Base-by-base conservation (phyloP, 2,113 vertebrate genomes). In the Falco punctatus region DNA sequence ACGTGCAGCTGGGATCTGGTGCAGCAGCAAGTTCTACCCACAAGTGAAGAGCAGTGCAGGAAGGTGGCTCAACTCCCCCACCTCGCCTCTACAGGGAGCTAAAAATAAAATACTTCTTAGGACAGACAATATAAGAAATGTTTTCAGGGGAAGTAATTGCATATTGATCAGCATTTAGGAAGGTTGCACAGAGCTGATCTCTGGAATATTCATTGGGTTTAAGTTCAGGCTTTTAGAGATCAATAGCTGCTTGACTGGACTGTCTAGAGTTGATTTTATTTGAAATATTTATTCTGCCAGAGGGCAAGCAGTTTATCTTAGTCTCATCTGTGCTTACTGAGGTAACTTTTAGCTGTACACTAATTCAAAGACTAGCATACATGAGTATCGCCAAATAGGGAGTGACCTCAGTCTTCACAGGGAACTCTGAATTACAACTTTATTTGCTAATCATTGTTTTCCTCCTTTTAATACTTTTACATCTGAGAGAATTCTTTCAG, bases 251-350 rank as follows among this genome's bases (percentile, higher is more conserved):
- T 98, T 97, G 97, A 97, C 97, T 96, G 97, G 96, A 95, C 97
- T 97, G 98, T 98, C 97, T 96, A 49, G 81, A 95, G 97, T 96
- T 98, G 98, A 98, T 97, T 98, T 98, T 98, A 98, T 97, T 97
- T 98, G 98, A 98, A 98, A 98, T 98, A 98, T 98, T 98, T 98
- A 98, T 98, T 97, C 98, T 98, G 96, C 96, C n/a, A 0, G 96
- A 98, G 96, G 97, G 96, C 93, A 98, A 95, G 98, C 65, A 97
- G 96, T 98, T 98, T 98, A 95, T 98, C 97, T 98, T 96, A 94
- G 97, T 98, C 97, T 98, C 96, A 97, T 97, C 97, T 94, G 64
- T 88, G 86, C 96, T 96, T 96, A 97, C 83, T 59, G 61, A 96
- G 86, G 69, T 85, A 97, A 97, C 94, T 94, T 96, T 95, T 78